Conservation (phyloP, 2,113 vertebrate genomes). For the Corythornis vintsioides region DNA sequence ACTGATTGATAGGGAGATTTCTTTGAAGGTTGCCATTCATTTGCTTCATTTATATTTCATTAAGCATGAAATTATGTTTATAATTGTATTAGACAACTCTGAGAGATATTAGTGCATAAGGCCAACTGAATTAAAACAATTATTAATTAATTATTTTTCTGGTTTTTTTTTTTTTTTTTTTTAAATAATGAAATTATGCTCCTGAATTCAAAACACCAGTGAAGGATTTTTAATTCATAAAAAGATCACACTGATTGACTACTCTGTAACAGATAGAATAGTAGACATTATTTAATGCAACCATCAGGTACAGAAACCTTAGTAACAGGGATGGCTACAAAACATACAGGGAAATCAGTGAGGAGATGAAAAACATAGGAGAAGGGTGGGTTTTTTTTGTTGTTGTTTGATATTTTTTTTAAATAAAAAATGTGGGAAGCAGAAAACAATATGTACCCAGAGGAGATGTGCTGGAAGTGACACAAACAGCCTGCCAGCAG, state of each 20-base stretch:
- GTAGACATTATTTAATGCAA: not conserved
- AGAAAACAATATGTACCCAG: not conserved
- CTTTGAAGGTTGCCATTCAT: constrained; percentile 28
- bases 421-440: not conserved
- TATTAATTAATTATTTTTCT: constrained; percentile 60
- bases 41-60: constrained; percentile 62
- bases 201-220: not conserved
- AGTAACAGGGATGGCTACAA: rapidly evolving
- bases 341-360: not conserved
- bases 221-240: not conserved
- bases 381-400: not conserved
- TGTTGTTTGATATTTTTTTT: not conserved
- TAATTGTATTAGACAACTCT: constrained; percentile 48
- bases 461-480: not conserved
- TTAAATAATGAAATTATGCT: constrained; percentile 27
- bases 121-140: constrained; percentile 24
- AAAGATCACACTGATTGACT: not conserved
- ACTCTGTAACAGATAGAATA: not conserved
- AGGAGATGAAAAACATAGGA: not conserved
- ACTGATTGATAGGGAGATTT: not conserved
- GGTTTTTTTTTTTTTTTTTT: not conserved
- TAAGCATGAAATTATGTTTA: constrained; percentile 67
- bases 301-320: too few relatives aligned
- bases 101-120: constrained; percentile 39
- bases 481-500: not conserved